Evolutionary conservation across 1,140 invertebrate genomes (phyloP).

Genomic region (Euura lappo): DNA sequence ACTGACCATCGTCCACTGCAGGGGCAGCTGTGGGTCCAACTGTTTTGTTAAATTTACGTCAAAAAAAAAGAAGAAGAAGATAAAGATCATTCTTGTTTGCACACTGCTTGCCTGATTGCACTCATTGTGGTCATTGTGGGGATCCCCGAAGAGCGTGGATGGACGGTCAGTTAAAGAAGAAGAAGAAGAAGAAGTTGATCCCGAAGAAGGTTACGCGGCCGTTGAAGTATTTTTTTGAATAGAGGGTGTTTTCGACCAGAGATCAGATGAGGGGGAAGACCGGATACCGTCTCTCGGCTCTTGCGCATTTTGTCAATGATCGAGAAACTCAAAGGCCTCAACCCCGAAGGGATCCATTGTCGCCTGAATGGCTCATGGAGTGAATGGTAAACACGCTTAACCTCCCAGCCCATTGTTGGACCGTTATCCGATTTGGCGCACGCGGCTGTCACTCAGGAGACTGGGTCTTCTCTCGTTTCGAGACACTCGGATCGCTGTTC

Average conservation of each 20-base stretch:
- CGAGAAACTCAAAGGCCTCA: constrained; percentile 48
- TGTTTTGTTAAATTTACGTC: no score
- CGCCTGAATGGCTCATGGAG: constrained; percentile 53
- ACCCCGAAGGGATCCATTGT: constrained; percentile 48
- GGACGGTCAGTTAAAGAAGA: not conserved
- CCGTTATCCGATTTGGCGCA: constrained; percentile 56
- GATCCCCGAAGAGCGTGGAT: not conserved
- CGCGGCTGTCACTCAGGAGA: constrained; percentile 19
- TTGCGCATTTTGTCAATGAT: constrained; percentile 18
- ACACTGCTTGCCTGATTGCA: constrained; percentile 52
- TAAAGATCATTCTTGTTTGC: constrained; percentile 48
- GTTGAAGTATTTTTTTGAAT: not conserved
- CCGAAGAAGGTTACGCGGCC: constrained; percentile 1
- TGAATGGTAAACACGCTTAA: constrained; percentile 61
- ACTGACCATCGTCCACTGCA: constrained; percentile 29
- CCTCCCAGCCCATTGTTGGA: constrained; percentile 54
- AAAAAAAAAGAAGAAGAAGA: constrained; percentile 15
- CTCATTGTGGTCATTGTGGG: constrained; percentile 51
- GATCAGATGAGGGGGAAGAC: not conserved
- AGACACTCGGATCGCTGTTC: no score
- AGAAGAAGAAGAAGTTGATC: constrained; percentile 6
- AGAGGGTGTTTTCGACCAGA: not conserved
- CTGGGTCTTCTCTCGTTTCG: not conserved
- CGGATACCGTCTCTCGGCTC: not conserved
- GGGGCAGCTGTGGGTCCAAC: no score